These are phyloP conservation scores for Perognathus longimembris DNA, from an alignment of 2,113 vertebrate species.

Conservation along the genomic window DNA sequence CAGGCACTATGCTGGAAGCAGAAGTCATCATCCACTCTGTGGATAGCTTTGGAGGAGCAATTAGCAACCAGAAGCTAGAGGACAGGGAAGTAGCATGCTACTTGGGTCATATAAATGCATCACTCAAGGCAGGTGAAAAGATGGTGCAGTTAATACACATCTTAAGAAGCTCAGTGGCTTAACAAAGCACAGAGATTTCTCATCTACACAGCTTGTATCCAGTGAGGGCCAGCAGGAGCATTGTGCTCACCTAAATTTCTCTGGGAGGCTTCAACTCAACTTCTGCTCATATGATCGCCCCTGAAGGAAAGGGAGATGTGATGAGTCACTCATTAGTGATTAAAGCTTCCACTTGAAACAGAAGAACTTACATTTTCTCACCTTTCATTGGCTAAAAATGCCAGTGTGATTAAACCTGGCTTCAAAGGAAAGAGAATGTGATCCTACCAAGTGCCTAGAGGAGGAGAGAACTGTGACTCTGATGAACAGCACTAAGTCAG, in stretches of 20 bases:
- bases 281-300: neutral
- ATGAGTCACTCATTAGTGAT: neutral
- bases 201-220: neutral
- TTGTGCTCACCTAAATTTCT: neutral
- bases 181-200: neutral
- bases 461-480: neutral
- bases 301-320: neutral
- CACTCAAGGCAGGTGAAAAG: neutral
- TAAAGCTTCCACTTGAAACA: neutral
- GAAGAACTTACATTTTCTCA: neutral
- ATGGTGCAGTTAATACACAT: neutral
- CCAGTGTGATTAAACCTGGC: accelerated
- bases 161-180: neutral
- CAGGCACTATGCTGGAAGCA: neutral
- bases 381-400: neutral
- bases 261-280: neutral
- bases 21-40: no score
- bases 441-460: neutral
- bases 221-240: accelerated
- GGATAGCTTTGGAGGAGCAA: neutral
- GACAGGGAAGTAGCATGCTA: accelerated
- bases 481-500: neutral
- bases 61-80: neutral
- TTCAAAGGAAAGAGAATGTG: neutral
- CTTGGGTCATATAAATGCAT: neutral